Conservation (phyloP, 2,797 vertebrate genomes). For the Spheniscus humboldti region DNA sequence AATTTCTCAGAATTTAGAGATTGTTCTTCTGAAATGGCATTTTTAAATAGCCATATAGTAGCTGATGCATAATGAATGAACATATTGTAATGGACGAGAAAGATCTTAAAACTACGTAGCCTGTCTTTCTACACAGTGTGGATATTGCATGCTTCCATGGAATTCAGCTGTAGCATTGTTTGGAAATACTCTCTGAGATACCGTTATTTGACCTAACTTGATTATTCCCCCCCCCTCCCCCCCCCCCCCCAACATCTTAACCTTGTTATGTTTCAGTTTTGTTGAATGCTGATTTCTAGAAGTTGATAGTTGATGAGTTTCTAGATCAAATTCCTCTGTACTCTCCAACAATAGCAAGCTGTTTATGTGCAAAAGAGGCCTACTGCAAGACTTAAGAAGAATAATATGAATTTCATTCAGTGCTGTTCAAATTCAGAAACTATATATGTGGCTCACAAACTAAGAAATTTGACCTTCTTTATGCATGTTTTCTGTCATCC, state of each 20-base stretch:
- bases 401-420: not conserved
- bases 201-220: not conserved
- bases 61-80: slow-evolving; percentile 21
- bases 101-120: not conserved
- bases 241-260: not conserved
- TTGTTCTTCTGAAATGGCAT: not conserved
- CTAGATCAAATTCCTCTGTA: not conserved
- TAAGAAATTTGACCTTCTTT: not conserved
- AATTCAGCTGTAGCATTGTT: not conserved
- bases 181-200: not conserved
- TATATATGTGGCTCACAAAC: not conserved
- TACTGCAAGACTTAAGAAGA: not conserved
- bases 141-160: not conserved
- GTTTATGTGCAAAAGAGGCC: not conserved
- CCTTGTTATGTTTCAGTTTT: not conserved
- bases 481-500: not conserved
- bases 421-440: not conserved
- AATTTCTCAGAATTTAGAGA: not conserved
- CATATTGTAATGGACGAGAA: not conserved
- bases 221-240: too few relatives aligned
- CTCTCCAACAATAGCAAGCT: not conserved
- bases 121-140: not conserved
- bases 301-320: not conserved
- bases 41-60: slow-evolving; percentile 1
- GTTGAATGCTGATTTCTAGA: not conserved